Conservation (phyloP, 2,797 vertebrate species). For the Argyrosomus regius region DNA sequence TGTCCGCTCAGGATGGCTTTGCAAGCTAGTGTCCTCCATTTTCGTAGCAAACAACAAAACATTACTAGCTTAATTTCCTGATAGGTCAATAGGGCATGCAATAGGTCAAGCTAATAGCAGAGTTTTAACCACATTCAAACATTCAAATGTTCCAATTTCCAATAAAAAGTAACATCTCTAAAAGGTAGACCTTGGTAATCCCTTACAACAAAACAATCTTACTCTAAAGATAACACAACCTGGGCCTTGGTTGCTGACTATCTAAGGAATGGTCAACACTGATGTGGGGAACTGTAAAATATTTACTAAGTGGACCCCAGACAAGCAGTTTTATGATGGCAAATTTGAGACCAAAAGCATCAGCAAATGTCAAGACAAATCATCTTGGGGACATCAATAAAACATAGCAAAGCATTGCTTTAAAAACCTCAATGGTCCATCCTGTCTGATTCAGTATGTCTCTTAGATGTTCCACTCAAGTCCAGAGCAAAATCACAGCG, state of each 20-base stretch:
- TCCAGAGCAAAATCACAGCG: slow-evolving; percentile 22
- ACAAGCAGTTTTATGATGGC: slow-evolving; percentile 66
- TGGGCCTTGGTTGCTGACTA: neutral
- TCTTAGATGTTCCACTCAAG: slow-evolving; percentile 47
- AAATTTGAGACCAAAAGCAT: slow-evolving; percentile 67
- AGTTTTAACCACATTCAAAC: no score
- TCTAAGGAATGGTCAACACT: slow-evolving; percentile 46
- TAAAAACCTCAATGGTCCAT: slow-evolving; percentile 63
- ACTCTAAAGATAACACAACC: slow-evolving; percentile 19
- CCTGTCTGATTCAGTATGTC: slow-evolving; percentile 65
- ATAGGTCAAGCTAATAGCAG: no score
- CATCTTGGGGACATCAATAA: slow-evolving; percentile 79
- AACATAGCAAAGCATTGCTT: slow-evolving; percentile 69
- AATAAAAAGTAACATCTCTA: no score
- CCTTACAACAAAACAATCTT: slow-evolving; percentile 10
- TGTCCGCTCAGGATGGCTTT: no score
- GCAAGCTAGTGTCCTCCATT: no score
- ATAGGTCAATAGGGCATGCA: no score
- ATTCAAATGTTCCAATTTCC: no score
- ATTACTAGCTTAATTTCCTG: no score
- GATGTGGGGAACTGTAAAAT: slow-evolving; percentile 65
- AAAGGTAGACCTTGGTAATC: neutral
- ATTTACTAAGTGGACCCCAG: slow-evolving; percentile 71
- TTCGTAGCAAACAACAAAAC: no score
- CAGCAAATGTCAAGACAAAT: slow-evolving; percentile 78